Percentiles rank a stretch among this genome's conserved stretches.
These are phyloP conservation scores for Montipora foliosa DNA, from an alignment of 64 coral and sea anemone genomes.

Conservation along the genomic window DNA sequence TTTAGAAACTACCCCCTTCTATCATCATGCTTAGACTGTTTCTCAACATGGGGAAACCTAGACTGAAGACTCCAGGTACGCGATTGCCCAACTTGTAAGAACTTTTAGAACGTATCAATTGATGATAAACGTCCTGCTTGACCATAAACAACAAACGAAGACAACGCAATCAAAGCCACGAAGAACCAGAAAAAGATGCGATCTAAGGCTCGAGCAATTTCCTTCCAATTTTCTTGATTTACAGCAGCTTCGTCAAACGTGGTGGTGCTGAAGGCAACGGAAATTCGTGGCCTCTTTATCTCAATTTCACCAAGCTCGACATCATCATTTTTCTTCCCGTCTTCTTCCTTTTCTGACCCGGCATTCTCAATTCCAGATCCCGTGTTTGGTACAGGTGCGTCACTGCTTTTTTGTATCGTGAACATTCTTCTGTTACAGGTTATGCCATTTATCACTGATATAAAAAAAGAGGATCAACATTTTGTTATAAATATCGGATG, in stretches of 20 bases:
- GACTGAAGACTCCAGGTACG: too few species aligned
- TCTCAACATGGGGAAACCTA: too few species aligned
- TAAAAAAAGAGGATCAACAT: not conserved
- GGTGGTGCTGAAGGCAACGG: not conserved
- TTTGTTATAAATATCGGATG: too few species aligned
- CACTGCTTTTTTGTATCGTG: not conserved
- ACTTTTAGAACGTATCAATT: not conserved
- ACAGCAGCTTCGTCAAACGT: not conserved
- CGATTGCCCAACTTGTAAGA: not conserved
- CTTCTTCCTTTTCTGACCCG: not conserved
- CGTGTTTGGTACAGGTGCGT: not conserved
- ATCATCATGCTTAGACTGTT: too few species aligned
- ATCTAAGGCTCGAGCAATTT: slow-evolving; percentile 34
- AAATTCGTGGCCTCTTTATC: not conserved
- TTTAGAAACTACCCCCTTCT: too few species aligned
- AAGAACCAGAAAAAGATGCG: slow-evolving; percentile 68
- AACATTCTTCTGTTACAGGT: not conserved
- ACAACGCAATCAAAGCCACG: slow-evolving; percentile 13
- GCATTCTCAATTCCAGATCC: not conserved
- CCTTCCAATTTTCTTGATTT: slow-evolving; percentile 21
- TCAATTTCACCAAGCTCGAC: not conserved
- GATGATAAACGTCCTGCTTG: not conserved
- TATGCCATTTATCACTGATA: not conserved
- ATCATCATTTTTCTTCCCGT: not conserved
- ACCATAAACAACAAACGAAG: slow-evolving; percentile 1